Evolutionary conservation across 35 echinoderm and acorn worm species (phyloP).

Genomic region (Diadema setosum): DNA sequence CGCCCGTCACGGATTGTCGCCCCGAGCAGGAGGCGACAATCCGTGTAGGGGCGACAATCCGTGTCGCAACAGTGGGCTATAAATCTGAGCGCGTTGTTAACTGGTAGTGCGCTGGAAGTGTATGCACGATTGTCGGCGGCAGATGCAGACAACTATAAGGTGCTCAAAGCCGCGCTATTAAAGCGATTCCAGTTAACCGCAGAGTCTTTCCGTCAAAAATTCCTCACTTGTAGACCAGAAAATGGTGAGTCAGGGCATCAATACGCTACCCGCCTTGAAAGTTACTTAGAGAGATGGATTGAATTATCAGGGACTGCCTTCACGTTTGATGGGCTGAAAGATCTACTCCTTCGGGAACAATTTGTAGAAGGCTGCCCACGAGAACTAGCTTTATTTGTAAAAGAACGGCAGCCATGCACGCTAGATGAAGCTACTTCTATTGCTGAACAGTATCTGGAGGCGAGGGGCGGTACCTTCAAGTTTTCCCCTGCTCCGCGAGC

Average conservation of each 20-base stretch:
- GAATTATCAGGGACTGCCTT: background rate
- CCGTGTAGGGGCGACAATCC: too few relatives aligned
- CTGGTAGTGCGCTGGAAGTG: constrained; percentile 30
- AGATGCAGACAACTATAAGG: constrained; percentile 15
- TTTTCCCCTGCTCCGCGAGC: background rate
- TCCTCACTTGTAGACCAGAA: background rate
- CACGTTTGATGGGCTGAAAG: background rate
- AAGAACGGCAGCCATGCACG: background rate
- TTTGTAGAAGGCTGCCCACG: background rate
- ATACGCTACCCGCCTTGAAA: background rate
- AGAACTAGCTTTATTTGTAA: background rate
- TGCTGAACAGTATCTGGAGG: constrained; percentile 33
- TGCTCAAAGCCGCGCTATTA: background rate
- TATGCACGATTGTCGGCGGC: background rate
- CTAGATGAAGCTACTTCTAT: background rate
- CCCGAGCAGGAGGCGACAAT: too few relatives aligned
- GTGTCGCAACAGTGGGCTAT: too few relatives aligned
- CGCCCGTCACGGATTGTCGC: too few relatives aligned
- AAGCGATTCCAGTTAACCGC: constrained; percentile 32
- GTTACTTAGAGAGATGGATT: background rate
- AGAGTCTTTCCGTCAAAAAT: constrained; percentile 25
- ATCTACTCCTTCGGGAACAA: constrained; percentile 30
- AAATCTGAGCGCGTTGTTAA: constrained; percentile 48
- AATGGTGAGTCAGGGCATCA: background rate
- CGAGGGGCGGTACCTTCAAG: background rate